Percentiles rank a stretch among this genome's conserved stretches.
Evolutionary conservation across 2,888 invertebrate species (phyloP).

Genomic region (Nudaria mundana): DNA sequence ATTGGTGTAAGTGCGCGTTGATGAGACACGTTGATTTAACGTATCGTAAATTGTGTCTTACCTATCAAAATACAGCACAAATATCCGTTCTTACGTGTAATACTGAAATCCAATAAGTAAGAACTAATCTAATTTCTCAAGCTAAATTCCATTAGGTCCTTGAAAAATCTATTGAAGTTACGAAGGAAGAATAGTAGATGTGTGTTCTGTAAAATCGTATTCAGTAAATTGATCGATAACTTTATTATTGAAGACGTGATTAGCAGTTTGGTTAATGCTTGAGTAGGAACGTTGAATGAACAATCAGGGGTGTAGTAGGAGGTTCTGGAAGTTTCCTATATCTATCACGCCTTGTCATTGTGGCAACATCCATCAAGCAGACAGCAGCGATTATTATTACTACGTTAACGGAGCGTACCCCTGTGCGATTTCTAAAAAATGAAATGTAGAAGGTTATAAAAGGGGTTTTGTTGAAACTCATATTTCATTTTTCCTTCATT

Average conservation of each 20-base stretch:
- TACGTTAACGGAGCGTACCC: slow-evolving; percentile 45
- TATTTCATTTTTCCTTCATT: slow-evolving; percentile 34
- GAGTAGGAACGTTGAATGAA: slow-evolving; percentile 37
- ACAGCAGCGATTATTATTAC: slow-evolving; percentile 68
- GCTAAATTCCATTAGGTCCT: slow-evolving; percentile 38
- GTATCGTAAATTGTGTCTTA: too few relatives aligned
- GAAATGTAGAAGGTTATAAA: slow-evolving; percentile 41
- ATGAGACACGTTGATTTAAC: slow-evolving; percentile 19
- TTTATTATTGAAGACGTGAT: slow-evolving; percentile 24
- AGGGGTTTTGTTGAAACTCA: slow-evolving; percentile 38
- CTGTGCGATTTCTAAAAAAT: slow-evolving; percentile 49
- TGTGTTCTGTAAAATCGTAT: too few relatives aligned
- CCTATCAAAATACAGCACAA: too few relatives aligned
- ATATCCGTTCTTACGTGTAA: too few relatives aligned
- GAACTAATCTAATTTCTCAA: slow-evolving; percentile 42
- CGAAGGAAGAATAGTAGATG: slow-evolving; percentile 20
- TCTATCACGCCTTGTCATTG: slow-evolving; percentile 60
- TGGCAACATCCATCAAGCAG: slow-evolving; percentile 65
- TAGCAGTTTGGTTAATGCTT: slow-evolving; percentile 28
- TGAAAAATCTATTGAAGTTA: slow-evolving; percentile 36
- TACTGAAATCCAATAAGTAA: slow-evolving; percentile 5
- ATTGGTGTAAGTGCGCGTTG: slow-evolving; percentile 38
- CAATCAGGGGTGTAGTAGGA: slow-evolving; percentile 23
- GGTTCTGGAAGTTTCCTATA: slow-evolving; percentile 38
- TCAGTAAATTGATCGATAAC: too few relatives aligned